Percentiles rank a stretch among this genome's conserved stretches.
These are phyloP conservation scores for Diplodus puntazzo DNA, from an alignment of 2,797 vertebrate species.

Conservation along the genomic window DNA sequence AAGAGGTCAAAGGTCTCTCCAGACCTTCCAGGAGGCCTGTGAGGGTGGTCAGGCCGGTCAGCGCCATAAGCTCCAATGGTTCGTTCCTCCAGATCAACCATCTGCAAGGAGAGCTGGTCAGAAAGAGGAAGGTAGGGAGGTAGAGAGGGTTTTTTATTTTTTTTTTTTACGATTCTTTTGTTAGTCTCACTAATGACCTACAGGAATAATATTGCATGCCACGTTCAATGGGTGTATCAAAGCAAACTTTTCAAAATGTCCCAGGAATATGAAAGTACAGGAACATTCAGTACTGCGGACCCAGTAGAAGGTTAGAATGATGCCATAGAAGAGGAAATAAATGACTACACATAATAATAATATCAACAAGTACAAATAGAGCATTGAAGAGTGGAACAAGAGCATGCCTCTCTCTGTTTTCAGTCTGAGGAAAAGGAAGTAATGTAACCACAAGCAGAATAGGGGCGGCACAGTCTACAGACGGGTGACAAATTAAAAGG, in stretches of 20 bases:
- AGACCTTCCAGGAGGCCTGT: constrained; percentile 70
- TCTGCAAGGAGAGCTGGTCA: constrained; percentile 86
- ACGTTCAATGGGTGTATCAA: background rate
- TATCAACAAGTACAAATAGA: background rate
- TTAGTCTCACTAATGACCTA: background rate
- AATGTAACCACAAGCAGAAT: background rate
- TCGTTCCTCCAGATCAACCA: constrained; percentile 83
- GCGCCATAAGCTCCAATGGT: constrained; percentile 70
- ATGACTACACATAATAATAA: too few relatives aligned
- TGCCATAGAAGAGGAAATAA: background rate
- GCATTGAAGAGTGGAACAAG: background rate
- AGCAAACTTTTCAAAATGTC: background rate
- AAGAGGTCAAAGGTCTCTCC: constrained; percentile 70
- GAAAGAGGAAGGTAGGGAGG: constrained; percentile 82
- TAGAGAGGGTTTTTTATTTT: background rate
- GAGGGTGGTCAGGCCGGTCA: constrained; percentile 78
- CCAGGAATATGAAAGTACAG: background rate
- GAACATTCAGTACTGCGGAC: background rate
- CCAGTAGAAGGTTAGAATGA: background rate
- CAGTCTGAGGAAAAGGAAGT: background rate
- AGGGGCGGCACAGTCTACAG: too few relatives aligned
- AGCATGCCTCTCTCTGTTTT: background rate
- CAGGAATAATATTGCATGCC: too few relatives aligned
- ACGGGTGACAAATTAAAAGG: too few relatives aligned
- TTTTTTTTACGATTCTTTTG: background rate